Evolutionary conservation across 2,797 vertebrate genomes (phyloP), one percentile per base, ranked within the genome.

Genomic region (Pseudotriccus pelzelni): DNA sequence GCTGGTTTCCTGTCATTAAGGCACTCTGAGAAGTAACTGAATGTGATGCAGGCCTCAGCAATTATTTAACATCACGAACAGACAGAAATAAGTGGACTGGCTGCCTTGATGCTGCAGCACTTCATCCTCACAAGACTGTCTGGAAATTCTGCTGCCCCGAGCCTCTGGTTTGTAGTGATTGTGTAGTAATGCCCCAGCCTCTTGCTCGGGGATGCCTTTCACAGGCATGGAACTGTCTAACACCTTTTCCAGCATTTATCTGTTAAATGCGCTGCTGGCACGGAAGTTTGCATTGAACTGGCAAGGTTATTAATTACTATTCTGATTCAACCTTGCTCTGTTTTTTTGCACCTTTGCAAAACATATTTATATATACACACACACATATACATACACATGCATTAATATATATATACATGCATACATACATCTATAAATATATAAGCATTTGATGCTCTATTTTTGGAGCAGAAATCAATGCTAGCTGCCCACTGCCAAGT

Each of bases 401-500:
- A 60, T 39, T 28, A 14, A 30, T 46, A n/a, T 55, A 47, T 27
- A 46, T 25, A 15, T 46, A 15, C 13, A 3, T 27, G 10, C 37
- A 77, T 21, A 58, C 17, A 22, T 28, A 34, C 13, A 27, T 77
- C 53, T 87, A 72, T 81, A 91, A 85, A 83, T 89, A 55, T 18
- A 69, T 12, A 69, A 69, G 81, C 74, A 84, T 91, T 70, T 67
- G 63, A 84, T 73, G 52, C 34, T 69, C 69, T 90, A 49, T 93
- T 96, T 95, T 94, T 89, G 72, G 86, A 95, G 64, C 56, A 86
- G 67, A 91, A 91, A 96, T 95, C 87, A 84, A 86, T 92, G 73
- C 47, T 46, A 46, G 59, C 70, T 93, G 56, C 44, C 64, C 49
- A 58, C 56, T 91, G 86, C 74, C 39, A 80, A 88, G 84, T 37